phyloP scores from a whole-genome alignment of 2,113 vertebrate genomes.

The Herpetotheres cachinnans region DNA sequence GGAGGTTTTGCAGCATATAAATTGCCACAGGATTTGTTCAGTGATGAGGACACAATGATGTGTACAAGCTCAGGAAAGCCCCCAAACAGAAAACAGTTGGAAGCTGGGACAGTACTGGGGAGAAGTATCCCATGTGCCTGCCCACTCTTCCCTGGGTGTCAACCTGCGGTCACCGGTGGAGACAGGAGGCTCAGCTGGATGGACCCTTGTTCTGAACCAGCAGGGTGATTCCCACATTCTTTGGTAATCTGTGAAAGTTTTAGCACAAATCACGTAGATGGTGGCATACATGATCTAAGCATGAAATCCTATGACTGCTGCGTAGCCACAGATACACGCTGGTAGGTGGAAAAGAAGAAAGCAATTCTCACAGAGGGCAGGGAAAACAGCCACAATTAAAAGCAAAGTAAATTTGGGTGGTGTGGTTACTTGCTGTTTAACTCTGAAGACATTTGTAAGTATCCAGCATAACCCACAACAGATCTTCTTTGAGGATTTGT shows the following conservation, averaged over 20 bases:
- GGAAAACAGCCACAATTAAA: constrained; percentile 20
- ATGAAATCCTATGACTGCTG: background rate
- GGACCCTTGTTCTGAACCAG: background rate
- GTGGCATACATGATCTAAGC: background rate
- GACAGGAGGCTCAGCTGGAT: background rate
- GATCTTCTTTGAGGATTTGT: constrained; percentile 18
- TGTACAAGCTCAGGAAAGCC: background rate
- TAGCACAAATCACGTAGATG: background rate
- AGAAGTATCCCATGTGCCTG: background rate
- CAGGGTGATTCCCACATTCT: background rate
- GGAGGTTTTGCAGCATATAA: background rate
- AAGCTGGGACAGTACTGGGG: background rate
- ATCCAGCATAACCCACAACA: constrained; percentile 34
- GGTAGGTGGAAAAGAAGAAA: background rate
- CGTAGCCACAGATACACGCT: background rate
- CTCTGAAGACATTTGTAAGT: background rate
- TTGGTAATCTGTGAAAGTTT: background rate
- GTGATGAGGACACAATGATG: background rate
- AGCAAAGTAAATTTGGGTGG: background rate
- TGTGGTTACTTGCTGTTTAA: constrained; percentile 14
- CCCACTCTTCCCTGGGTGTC: background rate
- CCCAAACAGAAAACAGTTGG: background rate
- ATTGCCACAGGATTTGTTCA: background rate
- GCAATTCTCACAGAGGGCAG: background rate
- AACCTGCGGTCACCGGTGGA: background rate